Percentiles rank a stretch among this genome's conserved stretches.
These are phyloP conservation scores for Steromphala cineraria DNA, from an alignment of 2,888 invertebrate species.

Conservation along the genomic window DNA sequence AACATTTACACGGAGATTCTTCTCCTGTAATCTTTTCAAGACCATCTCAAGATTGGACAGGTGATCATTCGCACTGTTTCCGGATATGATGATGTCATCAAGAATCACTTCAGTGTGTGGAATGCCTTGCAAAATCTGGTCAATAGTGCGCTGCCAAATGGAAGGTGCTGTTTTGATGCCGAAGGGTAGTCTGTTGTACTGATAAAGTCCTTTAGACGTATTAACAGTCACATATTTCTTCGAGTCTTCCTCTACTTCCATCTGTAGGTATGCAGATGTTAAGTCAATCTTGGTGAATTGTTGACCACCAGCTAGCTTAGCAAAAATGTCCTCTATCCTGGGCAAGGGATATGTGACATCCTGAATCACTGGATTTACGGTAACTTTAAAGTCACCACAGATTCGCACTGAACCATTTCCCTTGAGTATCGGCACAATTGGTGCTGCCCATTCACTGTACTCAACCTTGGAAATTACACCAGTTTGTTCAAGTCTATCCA, in stretches of 20 bases:
- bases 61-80: too few relatives aligned
- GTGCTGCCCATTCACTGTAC: conserved; percentile 32
- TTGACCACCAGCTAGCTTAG: conserved; percentile 33
- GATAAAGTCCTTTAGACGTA: neutral
- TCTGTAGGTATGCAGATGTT: conserved; percentile 15
- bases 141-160: neutral
- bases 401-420: conserved; percentile 33
- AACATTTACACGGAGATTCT: too few relatives aligned
- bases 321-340: conserved; percentile 48
- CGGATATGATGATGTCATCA: neutral
- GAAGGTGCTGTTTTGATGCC: neutral
- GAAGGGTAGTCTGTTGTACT: neutral
- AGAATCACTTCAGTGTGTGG: neutral
- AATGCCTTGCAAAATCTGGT: neutral
- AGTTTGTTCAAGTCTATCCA: conserved; percentile 16
- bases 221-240: neutral
- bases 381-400: conserved; percentile 44
- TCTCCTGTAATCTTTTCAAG: too few relatives aligned
- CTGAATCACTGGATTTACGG: conserved; percentile 43
- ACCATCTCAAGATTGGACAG: too few relatives aligned
- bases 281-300: conserved; percentile 19
- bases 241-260: neutral
- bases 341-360: conserved; percentile 48
- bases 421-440: conserved; percentile 29
- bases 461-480: conserved; percentile 26